Conservation (phyloP, 2,888 invertebrate species). For the Trichogramma dendrolimi region DNA sequence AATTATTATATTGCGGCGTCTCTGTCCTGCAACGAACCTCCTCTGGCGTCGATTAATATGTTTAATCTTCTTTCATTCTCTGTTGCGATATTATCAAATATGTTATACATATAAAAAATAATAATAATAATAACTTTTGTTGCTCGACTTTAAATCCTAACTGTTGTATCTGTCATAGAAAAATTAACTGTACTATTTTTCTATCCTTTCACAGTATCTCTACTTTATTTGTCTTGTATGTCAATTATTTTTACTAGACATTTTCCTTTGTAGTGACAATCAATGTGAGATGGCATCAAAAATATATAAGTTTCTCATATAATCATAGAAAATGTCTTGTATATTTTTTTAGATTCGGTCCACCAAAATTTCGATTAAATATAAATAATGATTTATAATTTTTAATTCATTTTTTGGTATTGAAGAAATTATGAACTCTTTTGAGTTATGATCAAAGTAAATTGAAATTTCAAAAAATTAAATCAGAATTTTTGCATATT, state of each 20-base stretch:
- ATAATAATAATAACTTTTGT: slow-evolving; percentile 16
- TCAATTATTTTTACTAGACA: too few species aligned
- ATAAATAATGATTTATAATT: neutral
- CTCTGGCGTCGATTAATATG: neutral
- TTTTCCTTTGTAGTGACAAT: too few species aligned
- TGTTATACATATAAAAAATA: slow-evolving; percentile 10
- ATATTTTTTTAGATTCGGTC: too few species aligned
- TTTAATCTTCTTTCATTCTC: neutral
- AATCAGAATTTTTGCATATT: too few species aligned
- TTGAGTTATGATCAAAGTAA: too few species aligned
- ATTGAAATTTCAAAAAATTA: too few species aligned
- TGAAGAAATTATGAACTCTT: neutral
- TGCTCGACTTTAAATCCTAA: neutral
- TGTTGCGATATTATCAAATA: neutral
- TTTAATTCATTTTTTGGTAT: neutral
- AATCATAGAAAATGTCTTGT: too few species aligned
- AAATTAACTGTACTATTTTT: neutral
- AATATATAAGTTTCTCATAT: too few species aligned
- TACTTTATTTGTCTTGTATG: too few species aligned
- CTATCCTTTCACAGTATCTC: too few species aligned
- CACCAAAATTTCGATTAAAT: neutral
- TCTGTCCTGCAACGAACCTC: slow-evolving; percentile 16
- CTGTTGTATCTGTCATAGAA: too few species aligned
- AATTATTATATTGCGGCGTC: slow-evolving; percentile 2
- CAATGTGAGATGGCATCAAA: too few species aligned